phyloP scores from a whole-genome alignment of 2,113 vertebrate genomes.

The Corythaeola cristata region DNA sequence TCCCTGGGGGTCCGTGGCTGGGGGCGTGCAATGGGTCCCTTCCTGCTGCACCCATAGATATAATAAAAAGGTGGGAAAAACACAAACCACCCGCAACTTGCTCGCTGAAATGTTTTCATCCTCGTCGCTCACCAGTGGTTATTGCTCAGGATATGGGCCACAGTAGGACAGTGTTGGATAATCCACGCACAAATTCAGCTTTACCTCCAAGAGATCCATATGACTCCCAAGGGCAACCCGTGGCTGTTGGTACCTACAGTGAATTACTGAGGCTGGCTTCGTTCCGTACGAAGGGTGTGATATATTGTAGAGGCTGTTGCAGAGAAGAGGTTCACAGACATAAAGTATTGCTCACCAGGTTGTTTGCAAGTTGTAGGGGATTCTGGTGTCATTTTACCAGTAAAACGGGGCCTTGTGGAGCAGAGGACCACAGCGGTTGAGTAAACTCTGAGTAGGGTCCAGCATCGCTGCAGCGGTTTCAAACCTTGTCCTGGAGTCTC shows the following conservation, averaged over 20 bases:
- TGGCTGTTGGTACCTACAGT: background rate
- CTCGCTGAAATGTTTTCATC: background rate
- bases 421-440: background rate
- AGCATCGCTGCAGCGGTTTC: background rate
- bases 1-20: rapidly evolving
- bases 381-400: background rate
- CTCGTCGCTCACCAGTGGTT: rapidly evolving
- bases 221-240: background rate
- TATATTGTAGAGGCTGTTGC: background rate
- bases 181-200: background rate
- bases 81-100: background rate
- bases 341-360: background rate
- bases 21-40: background rate
- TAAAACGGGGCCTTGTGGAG: background rate
- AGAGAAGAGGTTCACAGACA: background rate
- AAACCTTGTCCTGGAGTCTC: background rate
- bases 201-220: background rate
- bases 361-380: background rate
- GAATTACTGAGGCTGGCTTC: background rate
- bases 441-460: background rate
- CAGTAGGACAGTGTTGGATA: background rate
- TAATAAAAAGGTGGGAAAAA: background rate
- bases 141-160: background rate
- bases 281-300: background rate
- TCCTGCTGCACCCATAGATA: background rate